Evolutionary conservation across 2,888 invertebrate genomes (phyloP).

Genomic region (Eledona agricola): DNA sequence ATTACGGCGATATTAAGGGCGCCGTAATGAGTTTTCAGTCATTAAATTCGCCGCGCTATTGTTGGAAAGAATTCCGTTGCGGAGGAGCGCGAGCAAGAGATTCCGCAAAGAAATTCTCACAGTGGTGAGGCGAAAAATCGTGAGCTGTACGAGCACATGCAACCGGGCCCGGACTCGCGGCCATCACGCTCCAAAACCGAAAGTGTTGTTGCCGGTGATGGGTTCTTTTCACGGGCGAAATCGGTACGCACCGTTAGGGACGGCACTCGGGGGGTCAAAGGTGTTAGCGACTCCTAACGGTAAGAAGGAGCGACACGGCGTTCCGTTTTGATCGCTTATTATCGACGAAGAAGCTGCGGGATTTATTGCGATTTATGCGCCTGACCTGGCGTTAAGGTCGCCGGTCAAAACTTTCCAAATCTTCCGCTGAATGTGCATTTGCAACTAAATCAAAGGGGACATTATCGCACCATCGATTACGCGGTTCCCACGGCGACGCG

Average conservation of each 20-base stretch:
- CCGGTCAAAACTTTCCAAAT: too few species aligned
- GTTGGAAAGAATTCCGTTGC: too few species aligned
- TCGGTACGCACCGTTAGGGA: constrained; percentile 13
- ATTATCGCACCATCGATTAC: constrained; percentile 1
- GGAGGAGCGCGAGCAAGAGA: too few species aligned
- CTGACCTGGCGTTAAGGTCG: constrained; percentile 20
- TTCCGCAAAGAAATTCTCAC: constrained; percentile 26
- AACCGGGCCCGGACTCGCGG: constrained; percentile 15
- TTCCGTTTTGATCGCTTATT: constrained; percentile 16
- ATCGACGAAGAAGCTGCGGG: constrained; percentile 10
- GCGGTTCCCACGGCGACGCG: too few species aligned
- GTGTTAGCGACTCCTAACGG: constrained; percentile 25
- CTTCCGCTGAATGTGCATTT: neutral
- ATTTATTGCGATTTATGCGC: constrained; percentile 27
- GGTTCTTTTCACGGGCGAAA: neutral
- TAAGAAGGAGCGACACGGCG: constrained; percentile 14
- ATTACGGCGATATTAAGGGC: neutral
- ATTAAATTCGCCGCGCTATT: constrained; percentile 7
- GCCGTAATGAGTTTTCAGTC: too few species aligned
- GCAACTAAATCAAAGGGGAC: constrained; percentile 8
- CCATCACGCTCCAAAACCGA: constrained; percentile 22
- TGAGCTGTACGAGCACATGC: constrained; percentile 17
- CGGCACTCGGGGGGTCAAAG: constrained; percentile 15
- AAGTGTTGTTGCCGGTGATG: constrained; percentile 4
- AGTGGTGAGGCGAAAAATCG: constrained; percentile 18